Percentiles rank a stretch among this genome's conserved stretches.
Conservation (phyloP, 2,888 invertebrate species). For the Halocaridina rubra region DNA sequence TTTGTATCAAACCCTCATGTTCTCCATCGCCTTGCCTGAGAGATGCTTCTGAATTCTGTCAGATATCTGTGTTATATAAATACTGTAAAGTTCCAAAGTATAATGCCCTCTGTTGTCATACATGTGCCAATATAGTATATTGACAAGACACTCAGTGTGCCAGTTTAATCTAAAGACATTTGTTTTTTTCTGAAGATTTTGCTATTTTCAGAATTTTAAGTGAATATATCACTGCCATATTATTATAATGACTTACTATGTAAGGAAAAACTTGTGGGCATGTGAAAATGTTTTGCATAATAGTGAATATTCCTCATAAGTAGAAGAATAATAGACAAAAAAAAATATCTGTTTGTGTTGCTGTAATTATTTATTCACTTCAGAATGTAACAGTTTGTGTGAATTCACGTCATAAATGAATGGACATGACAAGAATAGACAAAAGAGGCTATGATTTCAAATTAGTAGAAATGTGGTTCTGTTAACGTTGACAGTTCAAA, state of each 20-base stretch:
- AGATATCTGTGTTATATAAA: slow-evolving; percentile 42
- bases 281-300: not conserved
- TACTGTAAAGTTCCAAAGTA: slow-evolving; percentile 56
- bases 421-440: no score
- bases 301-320: not conserved
- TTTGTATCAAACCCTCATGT: slow-evolving; percentile 17
- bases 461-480: no score
- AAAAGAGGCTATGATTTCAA: no score
- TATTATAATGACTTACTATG: not conserved
- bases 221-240: not conserved
- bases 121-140: slow-evolving; percentile 43
- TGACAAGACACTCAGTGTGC: not conserved
- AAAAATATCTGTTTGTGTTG: no score
- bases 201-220: not conserved
- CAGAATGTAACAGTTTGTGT: no score
- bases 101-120: slow-evolving; percentile 51
- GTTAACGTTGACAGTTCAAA: no score
- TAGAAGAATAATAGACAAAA: no score
- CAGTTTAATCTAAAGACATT: not conserved
- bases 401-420: no score
- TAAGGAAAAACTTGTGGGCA: not conserved
- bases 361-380: no score
- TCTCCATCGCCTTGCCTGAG: slow-evolving; percentile 24
- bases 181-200: not conserved
- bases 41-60: slow-evolving; percentile 54